These are phyloP conservation scores for Austrolebias charrua DNA, from an alignment of 2,797 vertebrate genomes.

Conservation along the genomic window DNA sequence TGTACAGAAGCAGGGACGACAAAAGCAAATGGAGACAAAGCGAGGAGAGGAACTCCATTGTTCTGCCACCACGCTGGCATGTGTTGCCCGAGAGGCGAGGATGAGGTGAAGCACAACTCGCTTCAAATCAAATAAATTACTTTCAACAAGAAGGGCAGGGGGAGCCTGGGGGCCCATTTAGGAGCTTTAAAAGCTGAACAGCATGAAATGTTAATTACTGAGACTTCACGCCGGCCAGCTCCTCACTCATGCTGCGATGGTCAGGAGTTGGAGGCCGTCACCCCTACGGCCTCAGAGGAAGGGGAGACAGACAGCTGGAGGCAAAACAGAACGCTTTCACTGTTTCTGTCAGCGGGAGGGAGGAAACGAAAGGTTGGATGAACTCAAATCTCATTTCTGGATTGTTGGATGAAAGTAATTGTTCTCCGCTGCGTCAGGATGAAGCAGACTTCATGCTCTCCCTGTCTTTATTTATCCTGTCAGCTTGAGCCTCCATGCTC, in stretches of 20 bases:
- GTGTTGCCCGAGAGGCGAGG: constrained; percentile 54
- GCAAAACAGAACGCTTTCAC: constrained; percentile 49
- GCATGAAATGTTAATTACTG: constrained; percentile 82
- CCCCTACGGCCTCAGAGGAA: constrained; percentile 56
- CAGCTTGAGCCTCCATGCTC: constrained; percentile 59
- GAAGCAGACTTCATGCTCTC: constrained; percentile 41
- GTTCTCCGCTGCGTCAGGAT: constrained; percentile 33
- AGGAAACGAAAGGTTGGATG: constrained; percentile 37
- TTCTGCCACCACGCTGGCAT: constrained; percentile 49
- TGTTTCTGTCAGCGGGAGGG: constrained; percentile 33
- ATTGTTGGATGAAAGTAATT: constrained; percentile 44
- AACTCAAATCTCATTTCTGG: constrained; percentile 33
- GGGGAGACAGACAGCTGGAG: constrained; percentile 47
- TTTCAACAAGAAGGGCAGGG: constrained; percentile 47
- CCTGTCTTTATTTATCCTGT: constrained; percentile 43
- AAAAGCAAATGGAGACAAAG: constrained; percentile 60
- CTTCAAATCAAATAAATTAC: constrained; percentile 72
- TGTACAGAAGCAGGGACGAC: constrained; percentile 24
- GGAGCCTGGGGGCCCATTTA: constrained; percentile 56
- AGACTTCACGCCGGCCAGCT: constrained; percentile 70
- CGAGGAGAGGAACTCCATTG: constrained; percentile 56
- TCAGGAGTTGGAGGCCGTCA: constrained; percentile 73
- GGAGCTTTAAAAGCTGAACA: constrained; percentile 76
- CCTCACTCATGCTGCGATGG: constrained; percentile 69
- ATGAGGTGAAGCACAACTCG: constrained; percentile 60